These are phyloP conservation scores for Lasioglossum figueresi DNA, from an alignment of 2,888 invertebrate species.

Conservation along the genomic window DNA sequence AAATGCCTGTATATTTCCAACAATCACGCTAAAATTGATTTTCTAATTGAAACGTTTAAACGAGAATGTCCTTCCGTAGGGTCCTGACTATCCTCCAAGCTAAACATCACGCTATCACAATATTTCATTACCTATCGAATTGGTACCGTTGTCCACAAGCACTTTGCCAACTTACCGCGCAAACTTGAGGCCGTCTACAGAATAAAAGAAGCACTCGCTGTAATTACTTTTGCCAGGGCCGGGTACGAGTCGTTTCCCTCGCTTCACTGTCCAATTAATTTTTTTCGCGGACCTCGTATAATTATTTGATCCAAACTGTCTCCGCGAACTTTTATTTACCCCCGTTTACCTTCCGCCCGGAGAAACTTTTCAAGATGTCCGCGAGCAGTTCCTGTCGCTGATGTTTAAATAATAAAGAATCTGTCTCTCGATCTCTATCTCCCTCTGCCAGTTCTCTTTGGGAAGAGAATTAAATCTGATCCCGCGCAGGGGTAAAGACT, in stretches of 20 bases:
- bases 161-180: not conserved
- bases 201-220: conserved; percentile 5
- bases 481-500: not conserved
- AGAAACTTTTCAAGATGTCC: not conserved
- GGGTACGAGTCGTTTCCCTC: not conserved
- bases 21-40: not conserved
- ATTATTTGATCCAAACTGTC: conserved; percentile 18
- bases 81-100: not conserved
- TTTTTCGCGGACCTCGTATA: conserved; percentile 22
- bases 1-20: too few relatives aligned
- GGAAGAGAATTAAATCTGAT: not conserved
- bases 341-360: not conserved
- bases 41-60: not conserved
- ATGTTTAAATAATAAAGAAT: conserved; percentile 26
- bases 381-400: not conserved
- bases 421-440: not conserved
- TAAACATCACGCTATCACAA: not conserved
- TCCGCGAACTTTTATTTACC: conserved; percentile 11
- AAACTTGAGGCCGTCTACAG: not conserved
- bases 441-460: not conserved
- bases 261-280: conserved; percentile 33
- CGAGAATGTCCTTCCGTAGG: not conserved
- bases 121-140: not conserved
- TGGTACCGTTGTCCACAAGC: not conserved
- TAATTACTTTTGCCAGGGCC: conserved; percentile 18